Base-by-base conservation (phyloP, 2,888 invertebrate species). In the Plemyria rubiginata region DNA sequence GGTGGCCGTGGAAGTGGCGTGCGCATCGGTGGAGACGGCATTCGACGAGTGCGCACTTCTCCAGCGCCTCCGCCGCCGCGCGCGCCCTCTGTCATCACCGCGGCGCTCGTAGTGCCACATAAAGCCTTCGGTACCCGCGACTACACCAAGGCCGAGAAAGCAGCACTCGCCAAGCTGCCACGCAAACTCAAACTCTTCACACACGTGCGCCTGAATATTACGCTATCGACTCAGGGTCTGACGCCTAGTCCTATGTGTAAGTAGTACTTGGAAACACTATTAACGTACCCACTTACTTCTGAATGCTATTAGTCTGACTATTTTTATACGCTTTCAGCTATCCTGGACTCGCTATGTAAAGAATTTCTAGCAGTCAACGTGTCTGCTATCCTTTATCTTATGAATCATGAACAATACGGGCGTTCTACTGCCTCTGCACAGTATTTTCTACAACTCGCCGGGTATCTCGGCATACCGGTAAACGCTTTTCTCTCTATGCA, bases 391-490 rank as follows among this genome's bases (percentile, higher is more conserved):
- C 94, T 98, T 76, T 98, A 98, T 91, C 95, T 98, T 93, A 98
- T 98, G 96, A 98, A 98, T 93, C 97, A 98, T 90, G 98, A 98
- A 94, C 96, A 96, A 89, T 98, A 98, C 82, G 98, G 98, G 51
- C 95, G 97, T 69, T 97, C 97, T 88, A 98, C 98, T 65, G 98
- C 98, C 73, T 97, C 98, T 70, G 97, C 98, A 63, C 98, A 98
- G 88, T 98, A 98, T 92, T 97, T 98, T 88, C 94, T 98, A 71
- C 98, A 98, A 93, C 94, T 98, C 79, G 97, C 98, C 73, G 98
- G 97, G 62, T 98, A 98, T 91, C 94, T 98, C 77, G 98, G 98
- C 72, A 98, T 99, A 82, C 99, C 99, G 75, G 98, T 92, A 90
- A 89, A 77, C 74, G 79, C 84, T 81, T 81, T 77, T 73, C 67